phyloP scores from a whole-genome alignment of 1,140 invertebrate species.

The Saccostrea cuccullata region DNA sequence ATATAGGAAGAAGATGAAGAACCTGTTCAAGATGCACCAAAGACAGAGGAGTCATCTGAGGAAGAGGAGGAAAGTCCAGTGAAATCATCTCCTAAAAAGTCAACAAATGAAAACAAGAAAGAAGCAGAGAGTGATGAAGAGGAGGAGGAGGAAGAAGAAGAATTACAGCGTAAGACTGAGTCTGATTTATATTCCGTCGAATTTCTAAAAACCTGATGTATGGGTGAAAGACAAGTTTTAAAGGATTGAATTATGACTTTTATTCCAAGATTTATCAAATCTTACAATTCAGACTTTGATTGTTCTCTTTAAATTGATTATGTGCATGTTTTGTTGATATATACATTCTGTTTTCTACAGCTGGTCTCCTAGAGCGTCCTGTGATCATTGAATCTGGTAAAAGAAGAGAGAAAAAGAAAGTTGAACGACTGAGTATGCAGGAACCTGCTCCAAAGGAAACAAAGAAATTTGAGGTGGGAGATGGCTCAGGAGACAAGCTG shows the following conservation, averaged over 20 bases:
- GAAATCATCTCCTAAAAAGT: background rate
- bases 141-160: conserved; percentile 51
- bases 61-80: conserved; percentile 16
- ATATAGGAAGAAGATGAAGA: conserved; percentile 35
- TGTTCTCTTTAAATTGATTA: too few relatives aligned
- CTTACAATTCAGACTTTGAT: too few relatives aligned
- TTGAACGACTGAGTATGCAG: conserved; percentile 75
- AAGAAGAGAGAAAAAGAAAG: conserved; percentile 77
- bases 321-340: background rate
- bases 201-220: conserved; percentile 55
- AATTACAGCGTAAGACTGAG: background rate
- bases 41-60: conserved; percentile 41
- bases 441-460: conserved; percentile 62
- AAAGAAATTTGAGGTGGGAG: conserved; percentile 74
- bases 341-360: conserved; percentile 49
- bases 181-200: background rate
- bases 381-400: conserved; percentile 75
- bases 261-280: too few relatives aligned
- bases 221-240: background rate
- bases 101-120: conserved; percentile 25
- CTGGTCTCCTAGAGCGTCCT: conserved; percentile 77
- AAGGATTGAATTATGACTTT: conserved; percentile 12
- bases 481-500: conserved; percentile 76
- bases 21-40: background rate
- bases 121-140: conserved; percentile 45